phyloP scores from a whole-genome alignment of 2,888 invertebrate species.

The Seladonia tumulorum region DNA sequence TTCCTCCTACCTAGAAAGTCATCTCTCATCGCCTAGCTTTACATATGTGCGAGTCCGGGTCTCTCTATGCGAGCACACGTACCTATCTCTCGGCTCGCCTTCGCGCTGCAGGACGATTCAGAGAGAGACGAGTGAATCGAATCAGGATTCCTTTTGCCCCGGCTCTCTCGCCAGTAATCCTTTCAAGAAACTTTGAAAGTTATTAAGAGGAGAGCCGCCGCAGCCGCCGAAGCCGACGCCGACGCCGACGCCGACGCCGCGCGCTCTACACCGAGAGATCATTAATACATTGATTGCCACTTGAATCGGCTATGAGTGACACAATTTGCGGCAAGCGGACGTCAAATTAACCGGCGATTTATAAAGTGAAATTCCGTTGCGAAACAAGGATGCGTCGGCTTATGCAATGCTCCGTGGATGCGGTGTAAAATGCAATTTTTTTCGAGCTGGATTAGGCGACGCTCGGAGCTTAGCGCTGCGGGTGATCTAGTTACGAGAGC shows the following conservation, averaged over 20 bases:
- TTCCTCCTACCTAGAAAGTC: constrained; percentile 70
- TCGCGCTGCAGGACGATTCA: background rate
- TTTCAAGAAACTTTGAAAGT: constrained; percentile 16
- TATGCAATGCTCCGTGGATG: background rate
- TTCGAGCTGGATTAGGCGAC: background rate
- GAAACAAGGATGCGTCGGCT: background rate
- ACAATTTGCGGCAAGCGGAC: background rate
- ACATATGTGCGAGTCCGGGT: background rate
- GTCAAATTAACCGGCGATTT: background rate
- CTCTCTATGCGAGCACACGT: background rate
- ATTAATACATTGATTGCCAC: constrained; percentile 9
- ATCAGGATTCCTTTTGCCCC: background rate
- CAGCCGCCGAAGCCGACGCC: too few relatives aligned
- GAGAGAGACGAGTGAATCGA: background rate
- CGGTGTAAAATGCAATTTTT: background rate
- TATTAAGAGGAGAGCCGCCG: background rate
- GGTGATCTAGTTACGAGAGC: too few relatives aligned
- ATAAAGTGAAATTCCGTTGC: background rate
- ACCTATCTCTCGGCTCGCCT: background rate
- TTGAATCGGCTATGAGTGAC: constrained; percentile 1
- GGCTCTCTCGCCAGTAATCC: background rate
- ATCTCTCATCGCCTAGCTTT: constrained; percentile 57
- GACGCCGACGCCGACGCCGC: too few relatives aligned
- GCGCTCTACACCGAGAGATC: background rate
- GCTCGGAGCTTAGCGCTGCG: too few relatives aligned